Evolutionary conservation across 2,888 invertebrate genomes (phyloP).

Genomic region (Nemurella pictetii): DNA sequence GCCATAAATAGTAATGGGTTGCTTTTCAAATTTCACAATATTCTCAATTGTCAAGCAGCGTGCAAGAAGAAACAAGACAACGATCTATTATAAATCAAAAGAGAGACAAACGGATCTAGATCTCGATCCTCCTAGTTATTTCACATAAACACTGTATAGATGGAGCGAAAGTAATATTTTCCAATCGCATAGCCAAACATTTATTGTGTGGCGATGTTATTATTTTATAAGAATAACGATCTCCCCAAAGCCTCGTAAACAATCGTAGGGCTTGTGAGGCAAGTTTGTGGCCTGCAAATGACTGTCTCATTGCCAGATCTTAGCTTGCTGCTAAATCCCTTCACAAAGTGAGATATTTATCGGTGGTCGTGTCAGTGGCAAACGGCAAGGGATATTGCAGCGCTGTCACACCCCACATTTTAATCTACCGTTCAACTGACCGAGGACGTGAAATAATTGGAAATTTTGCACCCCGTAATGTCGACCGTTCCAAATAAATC

Average conservation of each 20-base stretch:
- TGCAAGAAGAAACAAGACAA: background rate
- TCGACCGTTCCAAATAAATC: background rate
- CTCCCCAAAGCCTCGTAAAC: constrained; percentile 4
- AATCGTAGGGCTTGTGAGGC: background rate
- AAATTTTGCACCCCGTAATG: background rate
- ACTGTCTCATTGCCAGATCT: constrained; percentile 3
- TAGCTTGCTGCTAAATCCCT: background rate
- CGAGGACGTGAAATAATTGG: background rate
- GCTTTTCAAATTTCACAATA: background rate
- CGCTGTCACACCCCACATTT: background rate
- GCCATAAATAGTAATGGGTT: background rate
- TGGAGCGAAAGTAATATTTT: background rate
- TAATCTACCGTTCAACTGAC: background rate
- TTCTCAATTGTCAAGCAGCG: background rate
- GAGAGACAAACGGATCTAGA: background rate
- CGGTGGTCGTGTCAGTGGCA: background rate
- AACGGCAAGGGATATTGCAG: background rate
- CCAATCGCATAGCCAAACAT: background rate
- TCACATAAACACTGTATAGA: background rate
- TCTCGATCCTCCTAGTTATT: background rate
- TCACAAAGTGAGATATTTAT: constrained; percentile 11
- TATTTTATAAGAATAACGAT: background rate
- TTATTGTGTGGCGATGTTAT: background rate
- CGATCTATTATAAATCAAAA: background rate
- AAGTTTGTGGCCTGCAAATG: constrained; percentile 5